phyloP scores from a whole-genome alignment of 2,113 vertebrate species.

The Alectura lathami region DNA sequence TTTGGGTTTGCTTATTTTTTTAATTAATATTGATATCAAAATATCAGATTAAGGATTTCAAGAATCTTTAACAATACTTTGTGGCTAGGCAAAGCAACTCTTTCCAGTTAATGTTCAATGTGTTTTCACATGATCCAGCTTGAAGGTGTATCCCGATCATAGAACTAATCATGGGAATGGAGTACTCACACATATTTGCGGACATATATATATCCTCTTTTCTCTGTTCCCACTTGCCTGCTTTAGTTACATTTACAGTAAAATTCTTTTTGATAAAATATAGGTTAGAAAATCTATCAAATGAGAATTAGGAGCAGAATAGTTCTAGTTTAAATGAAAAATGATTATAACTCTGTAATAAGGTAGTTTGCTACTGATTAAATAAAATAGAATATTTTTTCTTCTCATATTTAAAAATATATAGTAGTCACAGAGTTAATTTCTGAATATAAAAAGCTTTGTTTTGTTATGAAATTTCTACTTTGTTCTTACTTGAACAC shows the following conservation, averaged over 20 bases:
- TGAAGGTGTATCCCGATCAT: background rate
- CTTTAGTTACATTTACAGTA: background rate
- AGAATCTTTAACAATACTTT: background rate
- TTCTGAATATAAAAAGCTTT: too few relatives aligned
- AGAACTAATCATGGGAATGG: background rate
- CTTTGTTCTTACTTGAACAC: background rate
- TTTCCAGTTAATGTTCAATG: background rate
- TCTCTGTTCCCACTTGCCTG: background rate
- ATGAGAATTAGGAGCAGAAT: background rate
- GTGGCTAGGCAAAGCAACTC: background rate
- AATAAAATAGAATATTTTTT: background rate
- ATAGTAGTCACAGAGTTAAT: background rate
- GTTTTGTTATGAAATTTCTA: too few relatives aligned
- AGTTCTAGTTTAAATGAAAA: background rate
- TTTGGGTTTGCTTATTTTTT: background rate
- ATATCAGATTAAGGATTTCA: background rate
- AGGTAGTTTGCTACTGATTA: background rate
- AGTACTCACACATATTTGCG: background rate
- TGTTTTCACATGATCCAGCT: background rate
- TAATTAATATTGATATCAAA: background rate
- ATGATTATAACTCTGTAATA: background rate
- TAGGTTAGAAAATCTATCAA: background rate
- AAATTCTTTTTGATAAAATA: background rate
- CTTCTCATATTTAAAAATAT: background rate
- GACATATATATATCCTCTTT: background rate